Conservation (phyloP, 2,797 vertebrate species). For the Todus mexicanus region DNA sequence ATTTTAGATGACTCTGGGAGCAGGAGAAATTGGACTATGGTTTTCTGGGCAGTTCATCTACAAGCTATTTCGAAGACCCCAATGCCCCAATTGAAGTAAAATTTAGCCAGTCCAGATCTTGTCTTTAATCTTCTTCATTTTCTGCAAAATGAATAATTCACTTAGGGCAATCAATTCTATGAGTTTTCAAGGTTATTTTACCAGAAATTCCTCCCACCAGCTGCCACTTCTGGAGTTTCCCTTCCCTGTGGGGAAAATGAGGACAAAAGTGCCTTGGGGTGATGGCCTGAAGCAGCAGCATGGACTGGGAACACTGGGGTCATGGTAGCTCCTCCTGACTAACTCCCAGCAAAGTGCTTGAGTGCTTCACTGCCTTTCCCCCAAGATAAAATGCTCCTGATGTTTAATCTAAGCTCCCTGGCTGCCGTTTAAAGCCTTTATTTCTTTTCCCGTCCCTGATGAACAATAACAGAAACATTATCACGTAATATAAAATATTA, state of each 20-base stretch:
- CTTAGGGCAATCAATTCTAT: background rate
- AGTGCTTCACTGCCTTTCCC: background rate
- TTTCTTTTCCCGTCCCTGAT: slow-evolving; percentile 1
- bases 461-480: slow-evolving; percentile 28
- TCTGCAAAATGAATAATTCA: background rate
- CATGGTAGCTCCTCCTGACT: background rate
- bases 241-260: background rate
- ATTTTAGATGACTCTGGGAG: background rate
- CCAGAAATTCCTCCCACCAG: background rate
- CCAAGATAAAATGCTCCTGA: background rate
- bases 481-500: slow-evolving; percentile 48
- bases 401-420: slow-evolving; percentile 14
- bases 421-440: background rate
- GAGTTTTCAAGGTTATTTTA: background rate
- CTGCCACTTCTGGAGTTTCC: background rate
- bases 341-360: background rate
- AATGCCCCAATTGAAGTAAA: background rate
- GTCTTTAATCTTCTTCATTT: background rate
- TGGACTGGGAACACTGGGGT: background rate
- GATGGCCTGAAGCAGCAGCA: background rate
- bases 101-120: background rate
- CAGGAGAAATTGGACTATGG: background rate
- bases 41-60: background rate
- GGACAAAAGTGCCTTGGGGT: background rate
- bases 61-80: background rate